Evolutionary conservation across 2,797 vertebrate species (phyloP).

Genomic region (Limosa lapponica): DNA sequence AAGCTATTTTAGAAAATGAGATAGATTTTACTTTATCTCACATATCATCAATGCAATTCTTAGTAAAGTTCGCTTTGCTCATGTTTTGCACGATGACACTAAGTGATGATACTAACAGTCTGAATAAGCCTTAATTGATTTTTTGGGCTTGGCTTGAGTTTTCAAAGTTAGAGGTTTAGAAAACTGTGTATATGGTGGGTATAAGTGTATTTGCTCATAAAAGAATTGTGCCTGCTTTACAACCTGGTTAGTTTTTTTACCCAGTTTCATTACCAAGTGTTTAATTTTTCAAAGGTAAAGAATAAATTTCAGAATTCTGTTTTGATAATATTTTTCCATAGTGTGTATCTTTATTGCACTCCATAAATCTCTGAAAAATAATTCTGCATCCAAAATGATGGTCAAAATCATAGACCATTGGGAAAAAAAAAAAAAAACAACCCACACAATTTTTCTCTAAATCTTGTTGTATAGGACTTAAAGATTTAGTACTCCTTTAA

Average conservation of each 20-base stretch:
- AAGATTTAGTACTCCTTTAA: not conserved
- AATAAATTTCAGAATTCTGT: not conserved
- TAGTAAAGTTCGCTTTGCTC: not conserved
- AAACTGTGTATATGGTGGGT: not conserved
- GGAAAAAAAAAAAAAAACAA: fast-evolving
- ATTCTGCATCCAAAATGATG: not conserved
- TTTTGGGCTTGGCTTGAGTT: not conserved
- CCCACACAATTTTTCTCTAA: not conserved
- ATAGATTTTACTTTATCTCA: not conserved
- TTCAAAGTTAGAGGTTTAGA: not conserved
- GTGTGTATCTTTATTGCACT: not conserved
- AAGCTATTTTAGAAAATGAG: not conserved
- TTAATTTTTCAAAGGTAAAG: not conserved
- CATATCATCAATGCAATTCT: not conserved
- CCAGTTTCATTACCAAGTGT: not conserved
- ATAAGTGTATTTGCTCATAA: not conserved
- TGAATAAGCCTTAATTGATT: not conserved
- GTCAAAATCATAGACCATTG: not conserved
- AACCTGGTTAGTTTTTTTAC: not conserved
- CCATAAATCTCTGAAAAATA: not conserved
- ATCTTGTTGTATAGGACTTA: not conserved
- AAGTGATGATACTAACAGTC: not conserved
- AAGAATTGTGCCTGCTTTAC: not conserved
- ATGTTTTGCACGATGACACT: not conserved
- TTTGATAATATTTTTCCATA: not conserved